Evolutionary conservation across 1,140 invertebrate species (phyloP).

Genomic region (fruit fly (Drosophila melanogaster)): Release_6_plus_ISO1_MT NC_004354.4:19796001-19796500

Average conservation of each 20-base stretch:
- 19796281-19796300: slow-evolving; percentile 27
- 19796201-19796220: too few relatives aligned
- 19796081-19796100: background rate
- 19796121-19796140: slow-evolving; percentile 18
- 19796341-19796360: slow-evolving; percentile 11
- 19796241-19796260: slow-evolving; percentile 65
- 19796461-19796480: too few relatives aligned
- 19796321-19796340: slow-evolving; percentile 42
- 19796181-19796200: slow-evolving; percentile 70
- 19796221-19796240: slow-evolving; percentile 46
- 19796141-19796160: too few relatives aligned
- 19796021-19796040: slow-evolving; percentile 74
- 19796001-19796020: slow-evolving; percentile 58
- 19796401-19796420: too few relatives aligned
- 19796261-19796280: slow-evolving; percentile 81
- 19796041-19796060: slow-evolving; percentile 70
- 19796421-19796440: too few relatives aligned
- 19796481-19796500: too few relatives aligned
- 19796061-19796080: slow-evolving; percentile 28
- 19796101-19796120: slow-evolving; percentile 30
- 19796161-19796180: slow-evolving; percentile 41
- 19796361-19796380: background rate
- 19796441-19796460: too few relatives aligned
- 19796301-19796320: slow-evolving; percentile 41
- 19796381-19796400: background rate